These are phyloP conservation scores for Ooceraea biroi DNA, from an alignment of 1,140 invertebrate genomes.

Conservation along the genomic window DNA sequence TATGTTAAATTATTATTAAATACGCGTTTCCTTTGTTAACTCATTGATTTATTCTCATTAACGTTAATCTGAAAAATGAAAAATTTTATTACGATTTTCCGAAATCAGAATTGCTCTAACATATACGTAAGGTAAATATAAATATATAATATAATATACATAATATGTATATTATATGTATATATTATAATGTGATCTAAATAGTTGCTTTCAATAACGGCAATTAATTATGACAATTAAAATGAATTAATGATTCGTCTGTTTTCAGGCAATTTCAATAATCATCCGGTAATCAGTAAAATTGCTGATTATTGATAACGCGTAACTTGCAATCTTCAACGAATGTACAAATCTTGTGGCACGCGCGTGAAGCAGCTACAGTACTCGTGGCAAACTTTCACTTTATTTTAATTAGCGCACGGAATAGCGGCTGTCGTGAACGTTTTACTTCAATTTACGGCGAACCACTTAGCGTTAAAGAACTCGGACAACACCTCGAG, in stretches of 20 bases:
- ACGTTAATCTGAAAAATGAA: not conserved
- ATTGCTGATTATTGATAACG: not conserved
- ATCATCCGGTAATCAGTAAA: not conserved
- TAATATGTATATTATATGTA: not conserved
- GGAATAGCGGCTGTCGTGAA: not conserved
- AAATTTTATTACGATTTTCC: not conserved
- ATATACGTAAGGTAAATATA: too few species aligned
- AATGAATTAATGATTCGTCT: too few species aligned
- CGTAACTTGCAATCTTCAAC: not conserved
- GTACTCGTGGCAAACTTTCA: constrained; percentile 9
- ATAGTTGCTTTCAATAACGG: too few species aligned
- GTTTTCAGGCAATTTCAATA: too few species aligned
- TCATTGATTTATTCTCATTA: not conserved
- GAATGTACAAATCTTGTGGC: constrained; percentile 25
- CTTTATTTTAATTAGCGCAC: not conserved
- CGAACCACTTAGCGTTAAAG: not conserved
- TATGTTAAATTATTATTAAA: too few species aligned
- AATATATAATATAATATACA: not conserved
- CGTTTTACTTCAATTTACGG: constrained; percentile 2
- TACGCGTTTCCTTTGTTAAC: too few species aligned
- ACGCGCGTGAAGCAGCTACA: not conserved
- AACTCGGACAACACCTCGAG: not conserved
- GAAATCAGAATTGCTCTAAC: too few species aligned
- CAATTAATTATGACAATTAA: too few species aligned
- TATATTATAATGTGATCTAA: too few species aligned